Percentiles rank a stretch among this genome's conserved stretches.
Conservation (phyloP, 2,888 invertebrate species). For the Caprella mutica region DNA sequence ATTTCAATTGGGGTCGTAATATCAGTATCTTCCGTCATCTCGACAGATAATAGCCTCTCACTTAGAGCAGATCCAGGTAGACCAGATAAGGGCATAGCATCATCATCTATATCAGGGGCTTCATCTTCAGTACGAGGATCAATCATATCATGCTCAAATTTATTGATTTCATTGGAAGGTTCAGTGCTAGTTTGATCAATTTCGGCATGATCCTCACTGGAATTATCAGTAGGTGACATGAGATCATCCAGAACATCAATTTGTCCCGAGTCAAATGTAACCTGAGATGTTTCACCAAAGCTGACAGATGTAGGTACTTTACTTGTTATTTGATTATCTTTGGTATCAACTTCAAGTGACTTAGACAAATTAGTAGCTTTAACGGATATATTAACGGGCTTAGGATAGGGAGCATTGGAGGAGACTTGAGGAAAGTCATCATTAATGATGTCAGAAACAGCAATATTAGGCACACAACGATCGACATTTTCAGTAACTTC, state of each 20-base stretch:
- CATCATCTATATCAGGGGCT: conserved; percentile 40
- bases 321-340: too few species aligned
- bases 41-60: conserved; percentile 26
- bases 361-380: too few species aligned
- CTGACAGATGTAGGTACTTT: too few species aligned
- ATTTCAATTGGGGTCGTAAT: conserved; percentile 34
- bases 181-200: conserved; percentile 35
- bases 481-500: too few species aligned
- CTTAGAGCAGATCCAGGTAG: conserved; percentile 14
- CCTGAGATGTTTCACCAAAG: too few species aligned
- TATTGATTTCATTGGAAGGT: conserved; percentile 28
- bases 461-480: too few species aligned
- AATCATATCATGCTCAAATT: conserved; percentile 36
- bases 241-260: conserved; percentile 14
- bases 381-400: too few species aligned
- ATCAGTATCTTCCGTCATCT: conserved; percentile 34
- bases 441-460: too few species aligned
- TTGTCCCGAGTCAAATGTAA: too few species aligned
- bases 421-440: too few species aligned
- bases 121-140: conserved; percentile 41
- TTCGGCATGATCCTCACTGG: conserved; percentile 35
- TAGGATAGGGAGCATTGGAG: too few species aligned
- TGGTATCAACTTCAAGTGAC: too few species aligned
- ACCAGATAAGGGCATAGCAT: conserved; percentile 35
- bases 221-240: conserved; percentile 35